Base-by-base conservation (phyloP, 2,888 invertebrate species). In the Drosophila subquinaria region DNA sequence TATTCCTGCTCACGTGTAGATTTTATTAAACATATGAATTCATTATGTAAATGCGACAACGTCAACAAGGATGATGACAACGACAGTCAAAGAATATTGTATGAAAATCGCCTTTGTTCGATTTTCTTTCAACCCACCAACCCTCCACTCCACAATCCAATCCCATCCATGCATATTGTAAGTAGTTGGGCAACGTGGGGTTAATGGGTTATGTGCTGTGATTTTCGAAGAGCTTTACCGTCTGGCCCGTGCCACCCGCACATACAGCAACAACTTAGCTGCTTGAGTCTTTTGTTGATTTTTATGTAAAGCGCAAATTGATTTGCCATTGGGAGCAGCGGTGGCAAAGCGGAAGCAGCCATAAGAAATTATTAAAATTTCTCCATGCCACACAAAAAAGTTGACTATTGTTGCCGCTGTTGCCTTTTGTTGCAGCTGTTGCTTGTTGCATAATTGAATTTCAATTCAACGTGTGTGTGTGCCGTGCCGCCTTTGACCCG, bases 11-110 rank as follows among this genome's bases (percentile, higher is more conserved):
- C 83, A 82, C 88, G 82, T 84, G 88, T 84, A 84, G 82, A 84
- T 85, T 88, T 85, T 85, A 85, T 88, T 88, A 90, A 84, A 86
- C 90, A 89, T 89, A 89, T 90, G 89, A 89, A 89, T 90, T 89
- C 85, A 90, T 89, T 90, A 88, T 88, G 88, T 79, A 89, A 89
- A 89, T 89, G 74, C 68, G 70, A 50, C 71, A 63, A 65, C 62
- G 50, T 60, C 66, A 52, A 51, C 55, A 52, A 27, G 27, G 48
- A 50, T 38, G 40, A 52, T 47, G 59, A 65, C 61, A 51, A 61
- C 33, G 55, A 62, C 61, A 48, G 40, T 35, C 53, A 61, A 71
- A 42, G 75, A 78, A 79, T 77, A 88, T 73, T 85, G 85, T 79
- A 83, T 83, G 77, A 69, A 87, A 87, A 87, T 84, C 75, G 74